phyloP scores from a whole-genome alignment of 2,113 vertebrate genomes.

The Pollimyrus isidori region DNA sequence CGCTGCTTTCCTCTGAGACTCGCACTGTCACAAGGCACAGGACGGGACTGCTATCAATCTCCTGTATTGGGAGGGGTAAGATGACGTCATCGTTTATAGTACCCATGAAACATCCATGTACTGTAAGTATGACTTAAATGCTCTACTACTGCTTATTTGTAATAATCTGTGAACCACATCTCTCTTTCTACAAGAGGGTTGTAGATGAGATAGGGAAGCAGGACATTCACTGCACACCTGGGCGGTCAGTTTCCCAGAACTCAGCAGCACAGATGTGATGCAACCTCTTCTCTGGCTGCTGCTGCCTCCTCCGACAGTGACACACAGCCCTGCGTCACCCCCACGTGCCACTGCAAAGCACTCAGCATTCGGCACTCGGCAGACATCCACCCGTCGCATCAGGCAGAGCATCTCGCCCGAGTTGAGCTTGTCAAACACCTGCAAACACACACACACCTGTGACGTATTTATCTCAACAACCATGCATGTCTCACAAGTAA shows the following conservation, averaged over 20 bases:
- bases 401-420: conserved; percentile 81
- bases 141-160: not conserved
- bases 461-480: not conserved
- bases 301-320: conserved; percentile 82
- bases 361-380: conserved; percentile 59
- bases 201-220: not conserved
- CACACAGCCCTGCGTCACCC: conserved; percentile 41
- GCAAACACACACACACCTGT: not conserved
- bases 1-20: conserved; percentile 62
- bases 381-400: conserved; percentile 65
- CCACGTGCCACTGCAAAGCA: conserved; percentile 64
- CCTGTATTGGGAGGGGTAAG: conserved; percentile 46
- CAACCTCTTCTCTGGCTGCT: conserved; percentile 64
- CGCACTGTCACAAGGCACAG: conserved; percentile 72
- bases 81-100: not conserved
- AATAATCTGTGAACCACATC: not conserved
- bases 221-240: conserved; percentile 55
- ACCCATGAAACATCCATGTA: not conserved
- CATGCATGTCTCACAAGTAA: not conserved
- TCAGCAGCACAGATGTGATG: conserved; percentile 68
- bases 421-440: conserved; percentile 83
- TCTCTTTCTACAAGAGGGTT: not conserved
- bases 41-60: conserved; percentile 74
- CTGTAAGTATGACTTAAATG: not conserved
- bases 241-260: conserved; percentile 54